These are phyloP conservation scores for Nothocercus nigrocapillus DNA, from an alignment of 2,113 vertebrate genomes.

Conservation along the genomic window DNA sequence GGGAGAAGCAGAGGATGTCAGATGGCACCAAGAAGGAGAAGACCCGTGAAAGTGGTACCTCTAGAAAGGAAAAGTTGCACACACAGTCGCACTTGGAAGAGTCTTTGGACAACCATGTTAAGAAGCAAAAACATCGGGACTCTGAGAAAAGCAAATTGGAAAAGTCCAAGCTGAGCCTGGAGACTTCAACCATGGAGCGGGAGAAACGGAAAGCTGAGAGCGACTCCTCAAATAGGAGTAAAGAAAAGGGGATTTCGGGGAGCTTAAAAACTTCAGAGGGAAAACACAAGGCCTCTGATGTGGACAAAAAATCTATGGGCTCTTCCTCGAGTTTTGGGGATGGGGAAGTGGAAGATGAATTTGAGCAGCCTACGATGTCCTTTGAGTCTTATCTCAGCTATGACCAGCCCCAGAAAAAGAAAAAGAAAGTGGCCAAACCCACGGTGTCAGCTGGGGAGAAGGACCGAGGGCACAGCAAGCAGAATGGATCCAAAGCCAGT, in stretches of 20 bases:
- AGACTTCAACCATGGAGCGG: neutral
- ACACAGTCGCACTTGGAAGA: neutral
- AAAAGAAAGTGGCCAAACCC: slow-evolving; percentile 85
- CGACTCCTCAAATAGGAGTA: slow-evolving; percentile 33
- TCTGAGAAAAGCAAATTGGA: slow-evolving; percentile 77
- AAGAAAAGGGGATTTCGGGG: slow-evolving; percentile 80
- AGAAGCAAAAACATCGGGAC: slow-evolving; percentile 76
- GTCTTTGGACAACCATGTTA: slow-evolving; percentile 64
- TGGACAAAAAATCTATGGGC: slow-evolving; percentile 47
- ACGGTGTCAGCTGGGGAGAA: slow-evolving; percentile 60
- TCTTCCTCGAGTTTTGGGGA: slow-evolving; percentile 73
- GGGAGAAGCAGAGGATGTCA: slow-evolving; percentile 66
- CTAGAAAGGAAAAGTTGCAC: slow-evolving; percentile 69
- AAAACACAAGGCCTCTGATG: slow-evolving; percentile 50
- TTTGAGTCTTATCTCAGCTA: slow-evolving; percentile 98
- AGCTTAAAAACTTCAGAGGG: slow-evolving; percentile 61
- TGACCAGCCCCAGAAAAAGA: slow-evolving; percentile 89
- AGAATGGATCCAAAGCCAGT: slow-evolving; percentile 75
- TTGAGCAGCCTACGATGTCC: slow-evolving; percentile 90
- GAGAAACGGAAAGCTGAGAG: slow-evolving; percentile 74
- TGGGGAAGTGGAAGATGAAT: slow-evolving; percentile 82
- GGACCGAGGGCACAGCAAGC: slow-evolving; percentile 70
- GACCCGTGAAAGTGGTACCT: slow-evolving; percentile 58
- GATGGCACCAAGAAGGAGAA: slow-evolving; percentile 74
- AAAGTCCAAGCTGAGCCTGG: slow-evolving; percentile 65